Conservation (phyloP, 2,797 vertebrate genomes). For the Anguilla anguilla region DNA sequence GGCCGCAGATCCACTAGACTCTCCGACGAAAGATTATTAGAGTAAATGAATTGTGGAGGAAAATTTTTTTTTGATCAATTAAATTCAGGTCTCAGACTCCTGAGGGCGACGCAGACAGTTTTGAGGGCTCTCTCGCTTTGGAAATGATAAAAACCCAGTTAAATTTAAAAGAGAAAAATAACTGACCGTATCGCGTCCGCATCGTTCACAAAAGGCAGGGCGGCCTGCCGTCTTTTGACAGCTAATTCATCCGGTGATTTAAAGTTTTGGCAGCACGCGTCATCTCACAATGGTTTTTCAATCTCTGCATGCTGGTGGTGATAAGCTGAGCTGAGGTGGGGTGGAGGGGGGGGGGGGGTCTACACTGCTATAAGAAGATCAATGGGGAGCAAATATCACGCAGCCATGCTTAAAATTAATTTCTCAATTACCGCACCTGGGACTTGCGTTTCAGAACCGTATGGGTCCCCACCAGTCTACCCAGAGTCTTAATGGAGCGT, state of each 20-base stretch:
- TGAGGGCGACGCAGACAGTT: neutral
- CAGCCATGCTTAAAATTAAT: constrained; percentile 12
- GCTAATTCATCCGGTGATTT: neutral
- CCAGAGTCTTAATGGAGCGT: too few species aligned
- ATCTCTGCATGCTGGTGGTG: neutral
- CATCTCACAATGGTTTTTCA: neutral
- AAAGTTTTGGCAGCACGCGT: neutral
- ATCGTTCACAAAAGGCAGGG: neutral
- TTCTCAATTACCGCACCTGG: neutral
- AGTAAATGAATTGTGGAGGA: neutral
- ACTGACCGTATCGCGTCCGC: too few species aligned
- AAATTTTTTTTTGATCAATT: neutral
- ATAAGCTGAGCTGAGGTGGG: neutral
- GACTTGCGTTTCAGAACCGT: neutral
- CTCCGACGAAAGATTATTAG: neutral
- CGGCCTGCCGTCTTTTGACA: neutral
- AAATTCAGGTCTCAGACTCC: neutral
- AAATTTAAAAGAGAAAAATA: neutral
- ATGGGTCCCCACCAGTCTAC: neutral
- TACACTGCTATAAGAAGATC: neutral
- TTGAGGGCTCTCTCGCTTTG: neutral
- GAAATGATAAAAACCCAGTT: neutral
- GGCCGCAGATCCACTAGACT: neutral
- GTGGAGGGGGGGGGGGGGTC: neutral
- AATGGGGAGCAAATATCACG: neutral